Evolutionary conservation across 2,113 vertebrate species (phyloP), one percentile per base, ranked within the genome.

Genomic region (Agapornis roseicollis): DNA sequence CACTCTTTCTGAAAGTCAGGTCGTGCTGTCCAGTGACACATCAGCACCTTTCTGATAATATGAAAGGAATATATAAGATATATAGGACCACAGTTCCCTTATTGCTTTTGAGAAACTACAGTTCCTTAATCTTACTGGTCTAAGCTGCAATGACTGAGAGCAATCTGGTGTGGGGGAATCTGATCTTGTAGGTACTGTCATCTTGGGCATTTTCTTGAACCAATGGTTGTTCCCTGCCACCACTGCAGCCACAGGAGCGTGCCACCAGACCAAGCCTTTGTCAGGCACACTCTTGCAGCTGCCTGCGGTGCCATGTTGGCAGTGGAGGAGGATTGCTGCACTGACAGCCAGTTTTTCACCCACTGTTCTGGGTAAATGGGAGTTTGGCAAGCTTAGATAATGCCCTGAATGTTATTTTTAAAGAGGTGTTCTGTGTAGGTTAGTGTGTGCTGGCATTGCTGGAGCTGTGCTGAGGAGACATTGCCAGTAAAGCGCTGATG

Each of bases 311-410:
- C 70, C 0, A 0, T 19, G 66, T 61, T 64, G 72, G 56, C 49
- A 24, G 39, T 0, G 0, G 80, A 63, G 37, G 74, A 29, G 17
- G 35, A 2, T 0, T 33, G 63, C 41, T 18, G 8, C 49, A 1
- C 29, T 23, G 37, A 13, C n/a, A 88, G 33, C 20, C 7, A 0
- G 7, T 27, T 46, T 63, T 55, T 68, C 64, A 33, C 35, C 11
- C 13, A 0, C 70, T 50, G 19, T 37, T 33, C 53, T 81, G 87
- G 63, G 65, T 85, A 68, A 10, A 72, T 60, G 47, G 5, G 52
- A 46, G 73, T 63, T 82, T 22, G 47, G 37, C 69, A 60, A 50
- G 63, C 70, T 61, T 70, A 28, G 28, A 60, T 27, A 88, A 50
- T 20, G 53, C 49, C 0, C 0, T n/a, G n/a, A 49, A 85, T 87